Evolutionary conservation across 2,113 vertebrate species (phyloP), one percentile per base, ranked within the genome.

Genomic region (Scolopax mira): DNA sequence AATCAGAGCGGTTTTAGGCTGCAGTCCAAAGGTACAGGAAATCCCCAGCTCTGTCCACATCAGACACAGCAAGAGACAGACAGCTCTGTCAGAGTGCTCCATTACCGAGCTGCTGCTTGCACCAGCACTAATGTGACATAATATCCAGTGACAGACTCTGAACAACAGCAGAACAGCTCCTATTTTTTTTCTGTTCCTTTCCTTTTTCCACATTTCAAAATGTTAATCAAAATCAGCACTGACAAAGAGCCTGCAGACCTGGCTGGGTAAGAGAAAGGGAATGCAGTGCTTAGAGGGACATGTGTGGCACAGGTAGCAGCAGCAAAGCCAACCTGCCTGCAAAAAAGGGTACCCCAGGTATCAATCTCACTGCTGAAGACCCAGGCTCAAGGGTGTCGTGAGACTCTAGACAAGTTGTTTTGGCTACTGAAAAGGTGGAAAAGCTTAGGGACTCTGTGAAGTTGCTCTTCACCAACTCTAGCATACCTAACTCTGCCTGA

Each of bases 41-140:
- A 96, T 95, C 83, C 92, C 66, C 70, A 92, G 61, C 78, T 49
- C 57, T 67, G 33, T 86, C 85, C 83, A 80, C 74, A 96, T 71
- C 39, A 94, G 88, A 93, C 85, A 94, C 96, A 95, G 79, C 72
- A 92, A 54, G 61, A 75, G 61, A 85, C 71, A 88, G 71, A 54
- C 60, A 75, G 83, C 54, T 89, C 92, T 93, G 82, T 79, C 58
- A 69, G 57, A 94, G 44, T 0, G 0, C 35, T 94, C 57, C 25
- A 71, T 31, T 61, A 48, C 69, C 2, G 7, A 88, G 61, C 70
- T 82, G 62, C 80, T 85, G 70, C 92, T 69, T 90, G 62, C 41
- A 28, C 75, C 83, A 93, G 93, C 88, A 88, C 62, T 96, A 93
- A 88, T 84, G 88, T 94, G 93, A 96, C 73, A 94, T 84, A 79